phyloP scores from a whole-genome alignment of 2,113 vertebrate species.

The Pontoporia blainvillei region DNA sequence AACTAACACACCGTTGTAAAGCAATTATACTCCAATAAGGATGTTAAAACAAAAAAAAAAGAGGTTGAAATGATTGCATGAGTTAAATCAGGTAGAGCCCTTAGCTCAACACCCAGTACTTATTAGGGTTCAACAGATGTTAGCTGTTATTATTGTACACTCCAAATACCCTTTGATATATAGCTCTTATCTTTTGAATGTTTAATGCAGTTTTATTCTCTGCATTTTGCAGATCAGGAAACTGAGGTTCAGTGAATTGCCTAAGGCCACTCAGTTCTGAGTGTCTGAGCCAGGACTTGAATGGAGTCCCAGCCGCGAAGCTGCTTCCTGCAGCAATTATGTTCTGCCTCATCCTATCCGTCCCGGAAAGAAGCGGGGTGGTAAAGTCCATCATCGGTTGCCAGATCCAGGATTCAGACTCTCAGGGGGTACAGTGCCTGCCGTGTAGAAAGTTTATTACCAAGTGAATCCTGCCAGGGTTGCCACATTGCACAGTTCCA shows the following conservation, averaged over 20 bases:
- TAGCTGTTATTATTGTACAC: background rate
- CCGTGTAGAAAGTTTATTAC: fast-evolving
- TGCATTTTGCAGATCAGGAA: background rate
- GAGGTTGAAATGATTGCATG: background rate
- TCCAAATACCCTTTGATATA: background rate
- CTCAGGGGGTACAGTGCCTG: background rate
- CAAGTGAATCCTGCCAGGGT: background rate
- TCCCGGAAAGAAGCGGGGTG: background rate
- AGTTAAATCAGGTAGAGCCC: background rate
- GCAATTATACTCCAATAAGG: no score
- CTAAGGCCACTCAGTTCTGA: background rate
- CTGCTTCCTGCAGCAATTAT: background rate
- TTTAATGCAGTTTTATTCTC: background rate
- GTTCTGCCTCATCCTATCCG: background rate
- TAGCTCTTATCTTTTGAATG: no score
- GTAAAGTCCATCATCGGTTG: background rate
- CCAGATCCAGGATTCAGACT: background rate
- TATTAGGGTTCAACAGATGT: background rate
- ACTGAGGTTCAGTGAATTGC: background rate
- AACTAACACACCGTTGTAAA: no score
- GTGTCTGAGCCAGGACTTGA: background rate
- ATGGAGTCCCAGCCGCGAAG: background rate
- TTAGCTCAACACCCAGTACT: background rate
- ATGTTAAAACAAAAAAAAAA: no score
- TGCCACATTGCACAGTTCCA: background rate